A percentile compares a stretch with the other conserved stretches of the same genome.
Conservation (phyloP, 2,797 vertebrate genomes). For the Nothura maculosa region DNA sequence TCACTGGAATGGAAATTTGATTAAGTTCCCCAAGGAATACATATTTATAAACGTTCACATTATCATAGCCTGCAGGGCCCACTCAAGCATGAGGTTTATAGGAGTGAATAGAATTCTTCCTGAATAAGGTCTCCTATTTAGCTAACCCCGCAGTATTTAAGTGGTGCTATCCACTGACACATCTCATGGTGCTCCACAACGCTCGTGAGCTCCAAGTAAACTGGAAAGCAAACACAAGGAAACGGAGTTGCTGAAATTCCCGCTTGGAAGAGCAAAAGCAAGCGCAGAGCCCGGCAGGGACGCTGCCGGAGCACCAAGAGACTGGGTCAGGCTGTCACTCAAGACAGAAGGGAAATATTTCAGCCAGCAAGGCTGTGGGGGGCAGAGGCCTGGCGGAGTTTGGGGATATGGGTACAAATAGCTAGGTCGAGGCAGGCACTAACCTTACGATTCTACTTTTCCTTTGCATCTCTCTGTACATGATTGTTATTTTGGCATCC, state of each 20-base stretch:
- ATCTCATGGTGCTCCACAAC: neutral
- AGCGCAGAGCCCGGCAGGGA: neutral
- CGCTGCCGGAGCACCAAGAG: accelerated
- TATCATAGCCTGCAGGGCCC: neutral
- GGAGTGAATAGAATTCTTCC: neutral
- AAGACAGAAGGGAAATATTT: neutral
- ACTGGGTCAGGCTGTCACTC: neutral
- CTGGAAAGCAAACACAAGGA: neutral
- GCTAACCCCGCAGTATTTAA: neutral
- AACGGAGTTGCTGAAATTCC: neutral
- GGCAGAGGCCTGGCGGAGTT: neutral
- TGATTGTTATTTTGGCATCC: neutral
- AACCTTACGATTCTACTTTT: neutral
- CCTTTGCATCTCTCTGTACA: neutral
- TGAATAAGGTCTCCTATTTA: neutral
- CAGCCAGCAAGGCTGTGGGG: neutral
- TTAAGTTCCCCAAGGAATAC: neutral
- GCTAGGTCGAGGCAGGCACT: neutral
- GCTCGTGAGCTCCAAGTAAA: neutral
- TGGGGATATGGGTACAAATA: neutral
- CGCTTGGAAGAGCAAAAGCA: neutral
- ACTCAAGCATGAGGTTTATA: neutral
- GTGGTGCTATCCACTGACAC: neutral
- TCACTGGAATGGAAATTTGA: neutral
- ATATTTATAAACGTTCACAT: neutral